Conservation (phyloP, 30 jellyfish, hydroid and myxozoan species). For the Nemopilema nomurai region DNA sequence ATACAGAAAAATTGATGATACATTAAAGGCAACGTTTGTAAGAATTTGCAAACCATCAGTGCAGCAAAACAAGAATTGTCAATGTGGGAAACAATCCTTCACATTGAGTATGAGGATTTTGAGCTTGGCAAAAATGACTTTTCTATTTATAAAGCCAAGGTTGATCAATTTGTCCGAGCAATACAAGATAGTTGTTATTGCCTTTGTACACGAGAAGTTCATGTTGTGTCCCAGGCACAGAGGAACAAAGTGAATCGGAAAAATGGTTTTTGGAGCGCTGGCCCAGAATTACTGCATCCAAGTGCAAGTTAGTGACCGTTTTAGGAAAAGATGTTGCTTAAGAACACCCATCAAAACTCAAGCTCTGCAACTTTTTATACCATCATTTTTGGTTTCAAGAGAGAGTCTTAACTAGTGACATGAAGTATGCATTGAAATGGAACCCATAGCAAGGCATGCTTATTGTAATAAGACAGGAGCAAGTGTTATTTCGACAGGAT, state of each 20-base stretch:
- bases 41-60: background rate
- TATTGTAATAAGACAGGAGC: background rate
- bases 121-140: conserved; percentile 9
- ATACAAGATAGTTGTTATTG: background rate
- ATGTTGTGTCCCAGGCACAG: conserved; percentile 14
- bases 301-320: background rate
- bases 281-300: background rate
- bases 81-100: conserved; percentile 17
- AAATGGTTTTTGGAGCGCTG: background rate
- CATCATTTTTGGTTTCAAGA: background rate
- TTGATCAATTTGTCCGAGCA: background rate
- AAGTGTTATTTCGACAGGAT: conserved; percentile 3
- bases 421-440: conserved; percentile 13
- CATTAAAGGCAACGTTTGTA: background rate
- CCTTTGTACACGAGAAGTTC: background rate
- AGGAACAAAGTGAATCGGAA: background rate
- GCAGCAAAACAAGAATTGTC: conserved; percentile 4
- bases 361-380: background rate
- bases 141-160: background rate
- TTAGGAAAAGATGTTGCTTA: background rate
- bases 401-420: background rate
- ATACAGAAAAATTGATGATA: background rate
- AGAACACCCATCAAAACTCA: background rate
- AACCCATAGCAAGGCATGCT: background rate
- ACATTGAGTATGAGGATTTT: background rate